Conservation (phyloP, 2,888 invertebrate species). For the Epinotia brunnichana region DNA sequence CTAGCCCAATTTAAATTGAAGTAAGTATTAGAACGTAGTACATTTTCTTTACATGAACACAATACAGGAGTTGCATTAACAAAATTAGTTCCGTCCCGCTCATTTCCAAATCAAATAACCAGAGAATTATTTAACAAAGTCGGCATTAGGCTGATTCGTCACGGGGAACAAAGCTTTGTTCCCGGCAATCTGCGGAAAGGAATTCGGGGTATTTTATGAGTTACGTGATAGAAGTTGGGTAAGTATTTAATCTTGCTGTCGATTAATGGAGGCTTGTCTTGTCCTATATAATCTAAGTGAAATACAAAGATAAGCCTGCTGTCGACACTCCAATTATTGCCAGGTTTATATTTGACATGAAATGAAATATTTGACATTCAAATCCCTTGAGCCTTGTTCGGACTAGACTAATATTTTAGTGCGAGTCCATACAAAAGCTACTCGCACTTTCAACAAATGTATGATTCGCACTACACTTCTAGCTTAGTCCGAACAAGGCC, state of each 20-base stretch:
- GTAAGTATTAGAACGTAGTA: not conserved
- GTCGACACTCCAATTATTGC: not conserved
- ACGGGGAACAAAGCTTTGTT: not conserved
- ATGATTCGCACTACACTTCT: too few relatives aligned
- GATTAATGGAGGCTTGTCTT: slow-evolving; percentile 3
- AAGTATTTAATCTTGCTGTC: slow-evolving; percentile 26
- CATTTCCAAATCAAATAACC: not conserved
- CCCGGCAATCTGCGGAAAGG: not conserved
- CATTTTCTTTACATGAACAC: not conserved
- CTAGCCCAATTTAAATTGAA: too few relatives aligned
- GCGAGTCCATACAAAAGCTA: too few relatives aligned
- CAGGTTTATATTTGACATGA: not conserved
- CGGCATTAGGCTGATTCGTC: slow-evolving; percentile 21
- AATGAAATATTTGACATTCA: too few relatives aligned
- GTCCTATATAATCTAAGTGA: not conserved
- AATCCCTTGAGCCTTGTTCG: too few relatives aligned
- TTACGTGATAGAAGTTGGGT: slow-evolving; percentile 29
- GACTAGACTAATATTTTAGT: too few relatives aligned
- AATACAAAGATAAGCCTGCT: not conserved
- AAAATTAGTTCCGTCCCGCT: not conserved
- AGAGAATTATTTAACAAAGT: slow-evolving; percentile 19
- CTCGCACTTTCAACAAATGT: too few relatives aligned
- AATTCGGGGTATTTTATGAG: slow-evolving; percentile 30
- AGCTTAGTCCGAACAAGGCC: too few relatives aligned
- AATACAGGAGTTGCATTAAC: not conserved